Percentiles rank a stretch among this genome's conserved stretches.
Conservation (phyloP, 1,140 invertebrate genomes). For the Callitettix versicolor region DNA sequence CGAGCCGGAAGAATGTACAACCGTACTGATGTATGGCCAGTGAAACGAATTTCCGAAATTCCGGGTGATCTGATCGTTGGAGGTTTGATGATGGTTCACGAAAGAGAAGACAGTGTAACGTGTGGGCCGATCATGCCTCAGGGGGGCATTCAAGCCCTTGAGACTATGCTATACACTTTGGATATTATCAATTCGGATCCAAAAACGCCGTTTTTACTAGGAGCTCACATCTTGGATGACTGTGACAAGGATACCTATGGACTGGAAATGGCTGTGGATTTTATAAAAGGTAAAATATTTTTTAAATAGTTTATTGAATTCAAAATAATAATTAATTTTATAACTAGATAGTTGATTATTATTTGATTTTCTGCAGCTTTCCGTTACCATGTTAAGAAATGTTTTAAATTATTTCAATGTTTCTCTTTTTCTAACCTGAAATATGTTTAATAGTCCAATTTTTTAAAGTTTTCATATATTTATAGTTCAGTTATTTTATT, state of each 20-base stretch:
- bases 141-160: constrained; percentile 73
- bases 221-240: constrained; percentile 85
- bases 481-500: too few relatives aligned
- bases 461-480: too few relatives aligned
- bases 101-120: constrained; percentile 67
- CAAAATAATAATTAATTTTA: too few relatives aligned
- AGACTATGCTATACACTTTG: constrained; percentile 85
- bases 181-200: constrained; percentile 64
- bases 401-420: too few relatives aligned
- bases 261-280: constrained; percentile 90
- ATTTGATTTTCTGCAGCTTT: too few relatives aligned
- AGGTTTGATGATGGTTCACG: constrained; percentile 92
- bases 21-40: constrained; percentile 50
- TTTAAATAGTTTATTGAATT: neutral
- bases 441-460: too few relatives aligned
- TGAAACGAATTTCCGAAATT: constrained; percentile 69
- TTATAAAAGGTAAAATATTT: constrained; percentile 84
- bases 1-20: too few relatives aligned
- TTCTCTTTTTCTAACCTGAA: too few relatives aligned
- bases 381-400: too few relatives aligned
- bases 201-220: constrained; percentile 58
- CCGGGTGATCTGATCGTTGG: constrained; percentile 77
- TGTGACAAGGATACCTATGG: constrained; percentile 96
- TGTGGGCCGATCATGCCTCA: constrained; percentile 93
- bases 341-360: too few relatives aligned